These are phyloP conservation scores for Gryllus longicercus DNA, from an alignment of 2,888 invertebrate species.

Conservation along the genomic window DNA sequence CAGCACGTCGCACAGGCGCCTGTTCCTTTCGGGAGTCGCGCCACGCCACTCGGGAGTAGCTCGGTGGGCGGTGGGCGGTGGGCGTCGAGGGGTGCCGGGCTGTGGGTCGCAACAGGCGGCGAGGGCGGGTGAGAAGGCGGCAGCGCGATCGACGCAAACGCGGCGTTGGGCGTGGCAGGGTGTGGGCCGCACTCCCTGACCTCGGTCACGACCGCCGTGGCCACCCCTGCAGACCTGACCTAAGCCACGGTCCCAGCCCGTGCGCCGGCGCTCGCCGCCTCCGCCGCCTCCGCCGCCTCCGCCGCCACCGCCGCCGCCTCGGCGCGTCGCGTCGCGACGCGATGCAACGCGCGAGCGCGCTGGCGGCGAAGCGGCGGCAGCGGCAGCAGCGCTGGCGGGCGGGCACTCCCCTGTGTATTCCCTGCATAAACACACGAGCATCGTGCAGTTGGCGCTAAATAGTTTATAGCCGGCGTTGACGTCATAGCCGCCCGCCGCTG, in stretches of 20 bases:
- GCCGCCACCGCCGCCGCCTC: not conserved
- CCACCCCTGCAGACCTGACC: conserved; percentile 8
- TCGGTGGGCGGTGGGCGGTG: too few species aligned
- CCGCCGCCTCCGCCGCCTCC: not conserved
- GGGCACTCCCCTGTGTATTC: not conserved
- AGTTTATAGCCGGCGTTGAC: not conserved
- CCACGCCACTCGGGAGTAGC: too few species aligned
- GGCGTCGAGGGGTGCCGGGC: too few species aligned
- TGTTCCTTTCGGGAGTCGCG: too few species aligned
- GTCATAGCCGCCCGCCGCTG: not conserved
- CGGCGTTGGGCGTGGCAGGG: not conserved
- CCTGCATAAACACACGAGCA: not conserved
- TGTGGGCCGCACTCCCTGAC: not conserved
- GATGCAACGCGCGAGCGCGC: too few species aligned
- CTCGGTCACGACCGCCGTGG: not conserved
- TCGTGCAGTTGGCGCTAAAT: conserved; percentile 8
- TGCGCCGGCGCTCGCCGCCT: conserved; percentile 2
- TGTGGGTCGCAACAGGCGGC: too few species aligned
- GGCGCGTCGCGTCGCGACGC: too few species aligned
- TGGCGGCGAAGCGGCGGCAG: too few species aligned
- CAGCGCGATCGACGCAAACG: not conserved
- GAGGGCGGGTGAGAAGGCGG: too few species aligned
- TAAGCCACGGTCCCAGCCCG: not conserved
- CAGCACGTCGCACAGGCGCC: too few species aligned
- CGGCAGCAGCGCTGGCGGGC: too few species aligned